Evolutionary conservation across 2,113 vertebrate genomes (phyloP), one percentile per base, ranked within the genome.

Genomic region (Festucalex cinctus): DNA sequence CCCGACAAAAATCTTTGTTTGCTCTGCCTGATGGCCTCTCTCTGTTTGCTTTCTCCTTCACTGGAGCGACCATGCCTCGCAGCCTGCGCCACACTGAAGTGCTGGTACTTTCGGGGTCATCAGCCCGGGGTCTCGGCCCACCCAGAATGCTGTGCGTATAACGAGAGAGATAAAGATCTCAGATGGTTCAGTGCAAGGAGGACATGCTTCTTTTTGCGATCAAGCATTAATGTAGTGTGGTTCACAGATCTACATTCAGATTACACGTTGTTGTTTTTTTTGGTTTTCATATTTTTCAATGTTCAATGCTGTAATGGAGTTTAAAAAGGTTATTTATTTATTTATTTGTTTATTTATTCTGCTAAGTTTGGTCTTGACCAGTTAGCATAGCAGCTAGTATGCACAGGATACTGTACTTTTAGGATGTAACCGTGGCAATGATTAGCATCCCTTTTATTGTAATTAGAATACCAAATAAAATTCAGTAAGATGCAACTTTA

Each of bases 31-130:
- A 79, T 78, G 74, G 79, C 60, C 75, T 63, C 76, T 81, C 76
- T 39, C 19, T 89, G 87, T 88, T 90, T 90, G 87, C 74, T 86
- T 85, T 87, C 73, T 72, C 78, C 83, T 85, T 81, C 82, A 86
- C 66, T 86, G 82, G 76, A 81, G 78, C 71, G 48, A 73, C 75
- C 75, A 76, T 69, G 69, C 67, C 78, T 81, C 46, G 66, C 20
- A 39, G 75, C 70, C 71, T 41, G 39, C 26, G 80, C 71, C 68
- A 71, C 74, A 68, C 76, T 82, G 74, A 68, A 82, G 73, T 73
- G 71, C 75, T 51, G 65, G 68, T 76, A 76, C 65, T 69, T 74
- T 75, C 35, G 70, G 82, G 84, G 81, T 79, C 82, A 74, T 71
- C 36, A 44, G 63, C 20, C 48, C n/a, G 70, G 81, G 84, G 81